A percentile compares a stretch with the other conserved stretches of the same genome.
Evolutionary conservation across 2,113 vertebrate species (phyloP).

Genomic region (Fulica atra): DNA sequence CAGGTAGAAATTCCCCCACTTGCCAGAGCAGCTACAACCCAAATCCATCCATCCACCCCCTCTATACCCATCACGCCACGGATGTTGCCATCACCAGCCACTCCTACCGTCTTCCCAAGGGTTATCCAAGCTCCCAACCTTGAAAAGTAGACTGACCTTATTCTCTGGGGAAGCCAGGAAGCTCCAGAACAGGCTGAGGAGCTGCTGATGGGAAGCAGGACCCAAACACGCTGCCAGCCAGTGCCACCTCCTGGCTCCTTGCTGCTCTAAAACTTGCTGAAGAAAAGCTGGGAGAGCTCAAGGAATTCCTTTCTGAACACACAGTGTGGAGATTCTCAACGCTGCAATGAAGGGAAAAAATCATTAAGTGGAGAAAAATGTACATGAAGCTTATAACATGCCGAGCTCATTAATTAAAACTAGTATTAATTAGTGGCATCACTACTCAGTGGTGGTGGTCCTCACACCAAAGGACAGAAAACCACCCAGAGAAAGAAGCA

Average conservation of each 20-base stretch:
- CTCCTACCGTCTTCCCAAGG: background rate
- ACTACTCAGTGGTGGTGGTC: accelerated
- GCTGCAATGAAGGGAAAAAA: background rate
- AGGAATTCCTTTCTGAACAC: background rate
- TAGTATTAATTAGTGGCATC: too few relatives aligned
- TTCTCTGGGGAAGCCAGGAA: background rate
- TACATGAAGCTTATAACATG: background rate
- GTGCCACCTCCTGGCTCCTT: conserved; percentile 21
- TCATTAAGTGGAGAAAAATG: background rate
- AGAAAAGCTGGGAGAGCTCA: background rate
- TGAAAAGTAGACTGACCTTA: background rate
- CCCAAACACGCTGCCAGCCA: background rate
- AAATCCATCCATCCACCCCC: background rate
- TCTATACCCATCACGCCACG: background rate
- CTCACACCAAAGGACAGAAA: background rate
- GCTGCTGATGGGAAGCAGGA: accelerated
- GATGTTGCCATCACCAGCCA: background rate
- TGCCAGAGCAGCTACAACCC: background rate
- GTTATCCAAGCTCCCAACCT: background rate
- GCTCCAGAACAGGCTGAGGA: accelerated
- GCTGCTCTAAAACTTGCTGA: background rate
- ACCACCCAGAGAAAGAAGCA: background rate
- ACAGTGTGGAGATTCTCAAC: background rate
- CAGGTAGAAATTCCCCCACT: accelerated
- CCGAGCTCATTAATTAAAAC: background rate